Percentiles rank a stretch among this genome's conserved stretches.
These are phyloP conservation scores for Noturus placidus DNA, from an alignment of 2,113 vertebrate genomes.

Conservation along the genomic window DNA sequence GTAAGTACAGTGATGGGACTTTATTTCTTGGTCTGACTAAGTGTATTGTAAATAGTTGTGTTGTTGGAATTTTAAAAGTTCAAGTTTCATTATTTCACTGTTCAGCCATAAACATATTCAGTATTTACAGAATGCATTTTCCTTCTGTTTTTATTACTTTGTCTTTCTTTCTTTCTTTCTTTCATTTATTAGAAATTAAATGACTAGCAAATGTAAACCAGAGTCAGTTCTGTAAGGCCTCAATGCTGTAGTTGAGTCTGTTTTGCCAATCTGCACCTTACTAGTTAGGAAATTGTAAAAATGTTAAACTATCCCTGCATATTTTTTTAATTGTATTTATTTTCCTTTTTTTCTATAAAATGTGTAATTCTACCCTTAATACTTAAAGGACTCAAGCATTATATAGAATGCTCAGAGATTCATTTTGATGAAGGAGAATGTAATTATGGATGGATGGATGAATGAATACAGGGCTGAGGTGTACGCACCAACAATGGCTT, in stretches of 20 bases:
- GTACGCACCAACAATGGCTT: constrained; percentile 8
- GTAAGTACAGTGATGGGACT: background rate
- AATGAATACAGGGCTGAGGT: background rate
- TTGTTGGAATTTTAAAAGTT: background rate
- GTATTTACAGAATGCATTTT: background rate
- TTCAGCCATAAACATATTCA: background rate
- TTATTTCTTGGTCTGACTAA: constrained; percentile 16
- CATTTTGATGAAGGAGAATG: background rate
- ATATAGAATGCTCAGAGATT: constrained; percentile 6
- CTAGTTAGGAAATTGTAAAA: constrained; percentile 8
- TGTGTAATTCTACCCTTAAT: constrained; percentile 1
- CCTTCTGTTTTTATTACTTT: background rate
- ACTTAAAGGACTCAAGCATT: background rate
- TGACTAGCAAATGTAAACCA: constrained; percentile 11
- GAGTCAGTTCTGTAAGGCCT: constrained; percentile 12
- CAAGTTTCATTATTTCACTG: background rate
- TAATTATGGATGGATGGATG: background rate
- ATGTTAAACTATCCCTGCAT: background rate
- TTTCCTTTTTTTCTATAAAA: constrained; percentile 28
- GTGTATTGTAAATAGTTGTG: constrained; percentile 41
- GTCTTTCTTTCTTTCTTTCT: background rate
- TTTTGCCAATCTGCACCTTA: constrained; percentile 24
- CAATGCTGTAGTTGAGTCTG: background rate
- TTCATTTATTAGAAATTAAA: background rate
- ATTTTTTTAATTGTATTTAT: constrained; percentile 39